Evolutionary conservation across 2,113 vertebrate species (phyloP).

Genomic region (Myxocyprinus asiaticus): DNA sequence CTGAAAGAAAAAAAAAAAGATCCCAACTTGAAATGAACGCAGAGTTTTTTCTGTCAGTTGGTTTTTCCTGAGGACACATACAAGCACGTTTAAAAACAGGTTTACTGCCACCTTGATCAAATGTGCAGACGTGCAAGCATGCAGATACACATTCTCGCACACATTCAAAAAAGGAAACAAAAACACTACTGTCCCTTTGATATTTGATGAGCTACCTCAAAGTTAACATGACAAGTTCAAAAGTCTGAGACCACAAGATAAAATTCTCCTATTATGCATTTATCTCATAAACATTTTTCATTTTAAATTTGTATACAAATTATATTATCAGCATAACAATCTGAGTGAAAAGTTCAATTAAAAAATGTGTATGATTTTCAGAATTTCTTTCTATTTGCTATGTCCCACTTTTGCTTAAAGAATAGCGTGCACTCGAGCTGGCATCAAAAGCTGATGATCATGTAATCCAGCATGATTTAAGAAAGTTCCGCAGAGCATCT

Average conservation of each 20-base stretch:
- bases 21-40: constrained; percentile 3
- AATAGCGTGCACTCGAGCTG: not conserved
- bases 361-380: too few relatives aligned
- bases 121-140: not conserved
- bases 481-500: too few relatives aligned
- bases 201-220: not conserved
- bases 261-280: not conserved
- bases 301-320: too few relatives aligned
- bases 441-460: too few relatives aligned
- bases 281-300: too few relatives aligned
- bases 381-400: too few relatives aligned
- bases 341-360: too few relatives aligned
- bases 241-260: not conserved
- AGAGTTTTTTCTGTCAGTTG: not conserved
- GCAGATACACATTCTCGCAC: not conserved
- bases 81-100: not conserved
- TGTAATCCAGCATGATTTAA: too few relatives aligned
- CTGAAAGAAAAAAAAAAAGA: not conserved
- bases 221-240: not conserved
- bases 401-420: not conserved
- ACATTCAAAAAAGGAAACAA: not conserved
- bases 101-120: not conserved
- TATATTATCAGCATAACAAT: too few relatives aligned
- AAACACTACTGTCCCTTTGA: constrained; percentile 29
- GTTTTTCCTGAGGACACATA: constrained; percentile 9